These are phyloP conservation scores for Nomada flava DNA, from an alignment of 2,888 invertebrate species.

Conservation along the genomic window DNA sequence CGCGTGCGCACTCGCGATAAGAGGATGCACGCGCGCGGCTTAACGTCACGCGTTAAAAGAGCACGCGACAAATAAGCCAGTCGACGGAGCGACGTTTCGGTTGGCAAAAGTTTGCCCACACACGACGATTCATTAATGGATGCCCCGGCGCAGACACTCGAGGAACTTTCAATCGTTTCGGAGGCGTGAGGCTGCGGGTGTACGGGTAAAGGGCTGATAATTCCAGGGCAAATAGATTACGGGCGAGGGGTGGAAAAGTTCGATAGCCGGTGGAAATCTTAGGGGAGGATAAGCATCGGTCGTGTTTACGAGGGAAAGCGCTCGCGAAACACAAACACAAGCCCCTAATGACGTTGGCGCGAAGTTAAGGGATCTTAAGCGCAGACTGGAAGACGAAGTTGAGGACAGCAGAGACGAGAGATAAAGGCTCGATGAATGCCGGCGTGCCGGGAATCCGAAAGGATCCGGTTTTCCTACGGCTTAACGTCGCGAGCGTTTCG, in stretches of 20 bases:
- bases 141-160: too few species aligned
- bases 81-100: neutral
- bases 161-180: too few species aligned
- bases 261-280: neutral
- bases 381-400: neutral
- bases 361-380: slow-evolving; percentile 26
- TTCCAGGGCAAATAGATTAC: slow-evolving; percentile 32
- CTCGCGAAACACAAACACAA: slow-evolving; percentile 36
- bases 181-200: too few species aligned
- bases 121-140: neutral
- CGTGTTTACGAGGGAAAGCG: neutral
- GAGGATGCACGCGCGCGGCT: neutral
- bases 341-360: slow-evolving; percentile 21
- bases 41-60: neutral
- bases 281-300: slow-evolving; percentile 29
- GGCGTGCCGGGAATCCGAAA: neutral
- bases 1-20: neutral
- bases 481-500: neutral
- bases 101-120: neutral
- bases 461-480: neutral
- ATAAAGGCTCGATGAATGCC: slow-evolving; percentile 36
- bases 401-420: slow-evolving; percentile 9
- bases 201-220: slow-evolving; percentile 4
- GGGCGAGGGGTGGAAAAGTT: slow-evolving; percentile 9
- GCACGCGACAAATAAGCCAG: neutral